A percentile compares a stretch with the other conserved stretches of the same genome.
Evolutionary conservation across 2,797 vertebrate species (phyloP).

Genomic region (Haliaeetus albicilla): DNA sequence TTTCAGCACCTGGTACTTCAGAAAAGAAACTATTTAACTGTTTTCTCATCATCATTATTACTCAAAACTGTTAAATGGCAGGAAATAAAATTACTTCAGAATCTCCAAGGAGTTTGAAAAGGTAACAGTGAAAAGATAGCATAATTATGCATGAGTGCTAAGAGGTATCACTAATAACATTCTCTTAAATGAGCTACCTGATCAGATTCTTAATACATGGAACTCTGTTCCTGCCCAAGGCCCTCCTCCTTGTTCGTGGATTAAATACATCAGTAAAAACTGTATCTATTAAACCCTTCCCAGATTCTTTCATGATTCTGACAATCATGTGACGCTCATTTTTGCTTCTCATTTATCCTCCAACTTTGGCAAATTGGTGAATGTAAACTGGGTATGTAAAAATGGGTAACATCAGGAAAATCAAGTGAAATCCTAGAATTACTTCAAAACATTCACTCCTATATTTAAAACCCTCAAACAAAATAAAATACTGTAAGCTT

Average conservation of each 20-base stretch:
- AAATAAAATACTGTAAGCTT: neutral
- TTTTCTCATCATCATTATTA: conserved; percentile 20
- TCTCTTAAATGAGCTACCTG: conserved; percentile 25
- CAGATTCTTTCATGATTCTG: conserved; percentile 23
- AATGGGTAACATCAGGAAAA: neutral
- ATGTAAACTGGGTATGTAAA: neutral
- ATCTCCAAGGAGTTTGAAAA: neutral
- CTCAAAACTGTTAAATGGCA: conserved; percentile 14
- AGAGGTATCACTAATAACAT: neutral
- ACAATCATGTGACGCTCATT: conserved; percentile 24
- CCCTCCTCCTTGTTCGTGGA: neutral
- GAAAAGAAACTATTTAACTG: conserved; percentile 1
- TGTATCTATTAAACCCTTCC: conserved; percentile 38
- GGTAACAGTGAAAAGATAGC: conserved; percentile 4
- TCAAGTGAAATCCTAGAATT: neutral
- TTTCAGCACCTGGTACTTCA: conserved; percentile 27
- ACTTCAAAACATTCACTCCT: neutral
- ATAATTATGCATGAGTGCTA: conserved; percentile 24
- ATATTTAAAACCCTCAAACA: neutral
- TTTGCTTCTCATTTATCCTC: neutral
- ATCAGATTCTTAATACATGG: conserved; percentile 45
- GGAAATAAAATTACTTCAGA: conserved; percentile 26
- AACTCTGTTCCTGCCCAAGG: conserved; percentile 14
- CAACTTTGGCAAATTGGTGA: neutral
- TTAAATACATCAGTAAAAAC: conserved; percentile 20